phyloP scores from a whole-genome alignment of 30 jellyfish, hydroid and myxozoan species.

The Pelagia noctiluca region DNA sequence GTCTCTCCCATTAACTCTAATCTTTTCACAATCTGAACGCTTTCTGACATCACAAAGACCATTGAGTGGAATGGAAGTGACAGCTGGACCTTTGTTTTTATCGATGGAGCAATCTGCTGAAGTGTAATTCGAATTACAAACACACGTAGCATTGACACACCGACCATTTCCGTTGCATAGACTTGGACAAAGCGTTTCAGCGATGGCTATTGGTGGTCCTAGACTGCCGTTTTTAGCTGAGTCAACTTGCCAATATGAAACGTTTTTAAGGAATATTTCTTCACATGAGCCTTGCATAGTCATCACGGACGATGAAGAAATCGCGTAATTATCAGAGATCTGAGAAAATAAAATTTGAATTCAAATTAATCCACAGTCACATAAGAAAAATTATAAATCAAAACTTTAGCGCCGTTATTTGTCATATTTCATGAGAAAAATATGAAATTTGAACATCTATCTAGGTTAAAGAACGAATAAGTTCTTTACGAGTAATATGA shows the following conservation, averaged over 20 bases:
- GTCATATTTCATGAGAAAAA: too few relatives aligned
- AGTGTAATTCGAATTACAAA: slow-evolving; percentile 64
- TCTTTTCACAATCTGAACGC: slow-evolving; percentile 70
- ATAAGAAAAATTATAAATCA: too few relatives aligned
- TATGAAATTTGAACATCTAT: too few relatives aligned
- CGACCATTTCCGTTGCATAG: slow-evolving; percentile 87
- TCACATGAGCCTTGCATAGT: slow-evolving; percentile 81
- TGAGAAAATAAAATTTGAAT: slow-evolving; percentile 1
- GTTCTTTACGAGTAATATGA: too few relatives aligned
- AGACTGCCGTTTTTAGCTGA: slow-evolving; percentile 60
- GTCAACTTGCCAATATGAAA: slow-evolving; percentile 59
- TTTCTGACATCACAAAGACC: slow-evolving; percentile 88
- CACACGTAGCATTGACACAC: slow-evolving; percentile 89
- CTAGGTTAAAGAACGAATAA: too few relatives aligned
- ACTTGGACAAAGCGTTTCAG: slow-evolving; percentile 80
- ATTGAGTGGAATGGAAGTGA: slow-evolving; percentile 32
- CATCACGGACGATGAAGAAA: slow-evolving; percentile 47
- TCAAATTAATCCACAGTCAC: neutral
- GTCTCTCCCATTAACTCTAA: slow-evolving; percentile 77
- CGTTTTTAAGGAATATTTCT: slow-evolving; percentile 63
- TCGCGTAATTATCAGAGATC: slow-evolving; percentile 63
- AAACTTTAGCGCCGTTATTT: too few relatives aligned
- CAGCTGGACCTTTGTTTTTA: slow-evolving; percentile 69
- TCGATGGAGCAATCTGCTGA: slow-evolving; percentile 89
- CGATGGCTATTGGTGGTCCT: slow-evolving; percentile 80